Conservation (phyloP, 2,113 vertebrate genomes). For the Rhipidura dahli region DNA sequence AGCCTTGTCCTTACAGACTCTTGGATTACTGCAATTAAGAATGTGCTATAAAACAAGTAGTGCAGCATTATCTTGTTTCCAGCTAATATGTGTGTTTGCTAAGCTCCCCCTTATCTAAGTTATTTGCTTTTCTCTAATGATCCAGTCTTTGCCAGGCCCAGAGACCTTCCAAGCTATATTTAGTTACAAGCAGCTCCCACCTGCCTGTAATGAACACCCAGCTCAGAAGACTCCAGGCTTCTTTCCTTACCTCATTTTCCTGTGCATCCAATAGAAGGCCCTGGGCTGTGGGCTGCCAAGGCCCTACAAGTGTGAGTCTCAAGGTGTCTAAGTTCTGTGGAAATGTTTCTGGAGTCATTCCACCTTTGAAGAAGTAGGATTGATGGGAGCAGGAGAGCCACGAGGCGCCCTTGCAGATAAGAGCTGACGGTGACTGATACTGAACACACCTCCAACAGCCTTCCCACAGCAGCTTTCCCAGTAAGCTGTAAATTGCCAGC, state of each 20-base stretch:
- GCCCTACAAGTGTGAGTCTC: background rate
- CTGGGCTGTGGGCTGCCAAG: background rate
- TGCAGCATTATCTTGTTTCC: background rate
- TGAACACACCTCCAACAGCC: background rate
- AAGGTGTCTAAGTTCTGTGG: background rate
- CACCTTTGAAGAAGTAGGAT: background rate
- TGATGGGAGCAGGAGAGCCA: background rate
- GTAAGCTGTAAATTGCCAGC: background rate
- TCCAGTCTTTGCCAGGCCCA: background rate
- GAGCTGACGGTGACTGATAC: background rate
- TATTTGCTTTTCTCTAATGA: conserved; percentile 3
- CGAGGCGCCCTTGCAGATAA: background rate
- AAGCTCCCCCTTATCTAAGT: background rate
- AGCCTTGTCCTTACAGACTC: background rate
- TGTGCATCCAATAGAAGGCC: fast-evolving
- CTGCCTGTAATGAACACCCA: background rate
- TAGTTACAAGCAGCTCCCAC: background rate
- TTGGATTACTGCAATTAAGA: background rate
- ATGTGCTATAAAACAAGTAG: background rate
- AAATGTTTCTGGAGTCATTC: background rate
- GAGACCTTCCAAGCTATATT: background rate
- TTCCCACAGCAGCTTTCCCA: background rate
- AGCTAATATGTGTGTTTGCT: background rate
- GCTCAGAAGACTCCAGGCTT: background rate
- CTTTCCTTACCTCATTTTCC: background rate